Evolutionary conservation across 2,797 vertebrate genomes (phyloP).

Genomic region (Danionella dracula): DNA sequence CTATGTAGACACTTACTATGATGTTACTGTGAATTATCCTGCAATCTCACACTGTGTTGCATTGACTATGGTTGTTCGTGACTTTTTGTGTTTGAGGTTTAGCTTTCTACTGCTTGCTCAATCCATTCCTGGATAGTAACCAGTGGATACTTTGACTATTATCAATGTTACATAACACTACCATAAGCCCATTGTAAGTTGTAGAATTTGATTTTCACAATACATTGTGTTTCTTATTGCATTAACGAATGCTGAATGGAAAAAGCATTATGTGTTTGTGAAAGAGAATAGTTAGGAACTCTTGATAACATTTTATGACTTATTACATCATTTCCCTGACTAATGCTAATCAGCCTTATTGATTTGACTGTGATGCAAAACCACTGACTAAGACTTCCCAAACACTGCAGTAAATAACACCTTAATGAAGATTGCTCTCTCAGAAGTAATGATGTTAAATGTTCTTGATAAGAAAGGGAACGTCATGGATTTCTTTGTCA

Average conservation of each 20-base stretch:
- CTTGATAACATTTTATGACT: neutral
- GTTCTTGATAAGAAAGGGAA: neutral
- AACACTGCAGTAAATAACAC: neutral
- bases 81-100: too few species aligned
- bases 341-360: neutral
- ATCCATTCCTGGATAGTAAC: too few species aligned
- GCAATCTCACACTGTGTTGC: too few species aligned
- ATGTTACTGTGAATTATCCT: too few species aligned
- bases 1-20: too few species aligned
- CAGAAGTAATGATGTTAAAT: neutral
- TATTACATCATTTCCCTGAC: neutral
- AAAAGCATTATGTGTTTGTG: neutral
- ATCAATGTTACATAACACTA: too few species aligned
- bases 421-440: neutral
- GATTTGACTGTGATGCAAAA: neutral
- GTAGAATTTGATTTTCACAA: too few species aligned
- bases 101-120: too few species aligned
- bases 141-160: too few species aligned
- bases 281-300: neutral
- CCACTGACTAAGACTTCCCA: neutral
- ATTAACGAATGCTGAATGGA: neutral
- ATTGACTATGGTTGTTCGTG: too few species aligned
- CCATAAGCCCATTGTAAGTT: too few species aligned
- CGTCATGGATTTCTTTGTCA: conserved; percentile 43
- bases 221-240: too few species aligned